phyloP scores from a whole-genome alignment of 2,113 vertebrate genomes.

The Pyrgilauda ruficollis region DNA sequence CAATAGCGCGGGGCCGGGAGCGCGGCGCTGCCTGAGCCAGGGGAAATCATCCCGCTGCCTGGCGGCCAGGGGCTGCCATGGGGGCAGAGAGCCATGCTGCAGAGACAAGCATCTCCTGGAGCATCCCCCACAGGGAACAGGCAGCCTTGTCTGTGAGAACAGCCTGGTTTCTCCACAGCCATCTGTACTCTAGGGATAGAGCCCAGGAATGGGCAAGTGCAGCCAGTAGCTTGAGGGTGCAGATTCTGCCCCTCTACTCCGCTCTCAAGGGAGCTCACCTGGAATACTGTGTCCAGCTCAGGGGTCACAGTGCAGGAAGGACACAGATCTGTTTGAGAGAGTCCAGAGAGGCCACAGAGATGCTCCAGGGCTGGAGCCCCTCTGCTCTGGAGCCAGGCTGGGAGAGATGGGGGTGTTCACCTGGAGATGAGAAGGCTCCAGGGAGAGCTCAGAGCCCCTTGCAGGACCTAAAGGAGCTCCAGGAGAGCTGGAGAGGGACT shows the following conservation, averaged over 20 bases:
- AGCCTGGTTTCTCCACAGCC: background rate
- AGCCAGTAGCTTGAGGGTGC: background rate
- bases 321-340: background rate
- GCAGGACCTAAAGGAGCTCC: background rate
- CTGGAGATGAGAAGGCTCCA: background rate
- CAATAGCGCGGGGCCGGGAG: background rate
- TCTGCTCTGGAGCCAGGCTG: background rate
- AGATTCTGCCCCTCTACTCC: rapidly evolving
- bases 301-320: no score
- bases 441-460: background rate
- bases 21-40: background rate
- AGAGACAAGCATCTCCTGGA: rapidly evolving
- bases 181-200: background rate
- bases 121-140: rapidly evolving
- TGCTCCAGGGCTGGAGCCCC: background rate
- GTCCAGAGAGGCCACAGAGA: rapidly evolving
- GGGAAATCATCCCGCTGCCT: background rate
- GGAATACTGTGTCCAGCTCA: background rate
- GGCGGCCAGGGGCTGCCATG: background rate
- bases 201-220: no score
- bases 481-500: background rate
- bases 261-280: background rate
- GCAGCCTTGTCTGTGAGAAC: background rate
- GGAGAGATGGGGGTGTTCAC: background rate
- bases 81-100: background rate